Evolutionary conservation across 2,113 vertebrate genomes (phyloP).

Genomic region (Gambusia affinis): DNA sequence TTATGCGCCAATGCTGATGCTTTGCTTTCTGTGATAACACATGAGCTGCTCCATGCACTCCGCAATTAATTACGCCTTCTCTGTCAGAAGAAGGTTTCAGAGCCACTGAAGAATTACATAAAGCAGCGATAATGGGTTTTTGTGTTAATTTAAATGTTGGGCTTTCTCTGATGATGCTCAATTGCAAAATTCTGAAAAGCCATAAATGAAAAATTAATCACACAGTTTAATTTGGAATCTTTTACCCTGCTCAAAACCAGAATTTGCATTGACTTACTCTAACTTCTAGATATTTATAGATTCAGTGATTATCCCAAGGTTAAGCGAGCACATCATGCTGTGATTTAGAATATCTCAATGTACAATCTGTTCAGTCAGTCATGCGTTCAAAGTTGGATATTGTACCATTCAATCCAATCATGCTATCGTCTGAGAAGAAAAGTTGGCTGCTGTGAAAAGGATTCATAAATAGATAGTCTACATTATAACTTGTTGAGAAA

Average conservation of each 20-base stretch:
- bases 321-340: slow-evolving; percentile 26
- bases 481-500: slow-evolving; percentile 25
- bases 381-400: neutral
- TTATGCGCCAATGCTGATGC: slow-evolving; percentile 1
- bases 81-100: neutral
- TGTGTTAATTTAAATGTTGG: neutral
- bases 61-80: neutral
- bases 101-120: neutral
- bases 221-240: neutral
- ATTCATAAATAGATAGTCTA: neutral
- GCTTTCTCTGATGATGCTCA: neutral
- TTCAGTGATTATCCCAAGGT: slow-evolving; percentile 1
- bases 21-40: slow-evolving; percentile 1
- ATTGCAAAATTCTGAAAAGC: neutral
- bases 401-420: neutral
- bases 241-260: neutral
- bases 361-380: neutral
- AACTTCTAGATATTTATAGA: slow-evolving; percentile 8
- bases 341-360: neutral
- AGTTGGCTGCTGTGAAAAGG: neutral
- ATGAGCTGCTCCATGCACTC: too few relatives aligned
- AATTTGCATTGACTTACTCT: neutral
- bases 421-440: slow-evolving; percentile 17
- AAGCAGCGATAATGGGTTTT: neutral
- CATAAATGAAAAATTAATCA: neutral